A percentile compares a stretch with the other conserved stretches of the same genome.
Conservation (phyloP, 2,888 invertebrate species). For the Diarsia rubi region DNA sequence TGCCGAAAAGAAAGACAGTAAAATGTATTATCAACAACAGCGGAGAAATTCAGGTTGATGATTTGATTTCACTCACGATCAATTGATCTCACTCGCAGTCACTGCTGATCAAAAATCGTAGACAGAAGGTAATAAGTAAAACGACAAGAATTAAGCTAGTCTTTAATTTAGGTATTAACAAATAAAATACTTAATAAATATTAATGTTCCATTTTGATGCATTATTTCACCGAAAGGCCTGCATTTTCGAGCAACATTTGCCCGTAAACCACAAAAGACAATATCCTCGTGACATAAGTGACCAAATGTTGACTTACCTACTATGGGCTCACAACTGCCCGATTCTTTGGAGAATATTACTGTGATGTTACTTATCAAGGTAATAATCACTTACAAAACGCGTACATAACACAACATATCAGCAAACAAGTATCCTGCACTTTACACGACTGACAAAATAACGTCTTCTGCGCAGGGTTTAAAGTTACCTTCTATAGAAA, state of each 20-base stretch:
- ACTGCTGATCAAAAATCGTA: neutral
- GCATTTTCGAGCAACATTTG: neutral
- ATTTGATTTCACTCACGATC: too few species aligned
- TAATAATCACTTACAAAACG: neutral
- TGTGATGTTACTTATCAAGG: neutral
- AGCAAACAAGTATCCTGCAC: neutral
- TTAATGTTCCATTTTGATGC: neutral
- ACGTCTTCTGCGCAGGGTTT: neutral
- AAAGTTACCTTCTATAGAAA: neutral
- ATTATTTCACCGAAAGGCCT: neutral
- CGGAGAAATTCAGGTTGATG: neutral
- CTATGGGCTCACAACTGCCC: neutral
- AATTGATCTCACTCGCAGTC: neutral
- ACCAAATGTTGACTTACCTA: neutral
- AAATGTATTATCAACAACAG: neutral
- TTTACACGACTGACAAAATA: neutral
- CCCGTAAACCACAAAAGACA: neutral
- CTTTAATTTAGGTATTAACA: constrained; percentile 8
- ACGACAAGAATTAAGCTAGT: neutral
- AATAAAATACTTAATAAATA: constrained; percentile 9
- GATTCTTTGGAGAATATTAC: neutral
- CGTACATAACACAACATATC: neutral
- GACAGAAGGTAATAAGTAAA: neutral
- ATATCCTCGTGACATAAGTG: neutral
- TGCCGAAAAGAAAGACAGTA: neutral